These are phyloP conservation scores for Schizaphis graminum DNA, from an alignment of 2,888 invertebrate species.

Conservation along the genomic window DNA sequence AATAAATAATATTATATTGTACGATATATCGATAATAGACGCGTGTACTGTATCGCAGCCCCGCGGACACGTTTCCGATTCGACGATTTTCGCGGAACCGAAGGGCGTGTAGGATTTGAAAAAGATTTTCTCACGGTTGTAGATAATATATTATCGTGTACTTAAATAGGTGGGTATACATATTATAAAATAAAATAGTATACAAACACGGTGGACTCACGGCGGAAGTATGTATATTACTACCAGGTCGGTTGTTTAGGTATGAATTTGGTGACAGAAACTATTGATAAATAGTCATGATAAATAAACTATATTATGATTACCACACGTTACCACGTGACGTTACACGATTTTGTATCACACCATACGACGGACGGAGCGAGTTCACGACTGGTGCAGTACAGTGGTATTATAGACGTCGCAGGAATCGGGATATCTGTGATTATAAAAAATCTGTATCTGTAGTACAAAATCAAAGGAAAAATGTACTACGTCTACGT, in stretches of 20 bases:
- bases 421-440: not conserved
- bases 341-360: not conserved
- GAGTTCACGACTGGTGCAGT: not conserved
- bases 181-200: not conserved
- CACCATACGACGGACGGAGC: not conserved
- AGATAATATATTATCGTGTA: not conserved
- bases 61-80: conserved; percentile 17
- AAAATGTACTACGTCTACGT: not conserved
- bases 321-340: too few species aligned
- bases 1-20: not conserved
- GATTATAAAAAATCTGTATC: not conserved
- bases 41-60: too few species aligned
- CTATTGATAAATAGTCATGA: too few species aligned
- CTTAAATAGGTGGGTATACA: not conserved
- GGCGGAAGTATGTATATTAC: not conserved
- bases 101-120: not conserved
- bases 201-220: not conserved
- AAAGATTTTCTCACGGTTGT: conserved; percentile 41
- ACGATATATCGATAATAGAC: not conserved
- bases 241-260: not conserved
- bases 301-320: too few species aligned
- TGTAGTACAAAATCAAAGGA: not conserved
- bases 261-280: not conserved
- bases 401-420: not conserved
- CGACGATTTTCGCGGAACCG: not conserved